phyloP scores from a whole-genome alignment of 2,888 invertebrate genomes.

The Criorhina ranunculi region DNA sequence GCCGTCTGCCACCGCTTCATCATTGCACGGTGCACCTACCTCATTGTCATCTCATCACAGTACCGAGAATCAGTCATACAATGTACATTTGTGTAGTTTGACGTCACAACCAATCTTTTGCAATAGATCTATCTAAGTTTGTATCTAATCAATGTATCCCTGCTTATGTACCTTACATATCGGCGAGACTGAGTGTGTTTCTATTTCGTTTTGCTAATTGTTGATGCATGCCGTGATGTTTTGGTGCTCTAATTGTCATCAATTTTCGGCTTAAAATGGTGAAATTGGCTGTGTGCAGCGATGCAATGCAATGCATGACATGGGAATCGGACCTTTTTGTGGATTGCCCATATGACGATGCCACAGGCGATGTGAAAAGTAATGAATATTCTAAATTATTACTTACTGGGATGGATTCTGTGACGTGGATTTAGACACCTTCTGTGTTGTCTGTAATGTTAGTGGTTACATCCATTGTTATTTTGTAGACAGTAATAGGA shows the following conservation, averaged over 20 bases:
- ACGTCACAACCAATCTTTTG: slow-evolving; percentile 43
- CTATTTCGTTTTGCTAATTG: slow-evolving; percentile 37
- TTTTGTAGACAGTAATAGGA: too few relatives aligned
- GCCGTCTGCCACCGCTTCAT: slow-evolving; percentile 15
- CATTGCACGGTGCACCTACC: background rate
- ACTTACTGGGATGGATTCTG: too few relatives aligned
- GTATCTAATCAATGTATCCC: background rate
- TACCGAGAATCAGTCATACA: background rate
- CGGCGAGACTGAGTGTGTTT: slow-evolving; percentile 19
- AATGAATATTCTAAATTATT: too few relatives aligned
- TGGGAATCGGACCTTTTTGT: background rate
- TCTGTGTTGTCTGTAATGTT: too few relatives aligned
- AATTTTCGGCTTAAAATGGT: slow-evolving; percentile 3
- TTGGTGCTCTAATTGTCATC: slow-evolving; percentile 1
- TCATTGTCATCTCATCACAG: slow-evolving; percentile 61
- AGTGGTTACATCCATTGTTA: too few relatives aligned
- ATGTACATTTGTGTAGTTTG: slow-evolving; percentile 17
- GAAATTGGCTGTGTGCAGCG: background rate
- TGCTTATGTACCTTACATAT: slow-evolving; percentile 18
- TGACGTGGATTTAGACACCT: too few relatives aligned
- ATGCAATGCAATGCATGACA: background rate
- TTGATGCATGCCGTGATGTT: slow-evolving; percentile 34
- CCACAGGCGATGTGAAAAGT: too few relatives aligned
- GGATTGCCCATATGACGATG: background rate
- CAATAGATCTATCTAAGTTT: slow-evolving; percentile 19